These are phyloP conservation scores for Numenius arquata DNA, from an alignment of 2,113 vertebrate genomes.

Conservation along the genomic window DNA sequence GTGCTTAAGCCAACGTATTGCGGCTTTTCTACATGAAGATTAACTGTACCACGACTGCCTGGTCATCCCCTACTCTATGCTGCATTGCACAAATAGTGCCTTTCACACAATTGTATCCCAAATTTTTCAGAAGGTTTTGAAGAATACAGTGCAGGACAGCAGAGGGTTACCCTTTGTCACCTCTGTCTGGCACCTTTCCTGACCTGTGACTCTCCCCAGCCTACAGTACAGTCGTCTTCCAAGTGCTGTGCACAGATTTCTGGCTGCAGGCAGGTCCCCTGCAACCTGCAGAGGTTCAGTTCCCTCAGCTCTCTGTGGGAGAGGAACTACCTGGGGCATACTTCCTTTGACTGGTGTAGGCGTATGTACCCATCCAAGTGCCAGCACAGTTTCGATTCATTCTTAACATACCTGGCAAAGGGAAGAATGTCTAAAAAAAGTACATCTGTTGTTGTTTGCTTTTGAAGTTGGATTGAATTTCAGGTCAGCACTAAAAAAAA, in stretches of 20 bases:
- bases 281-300: not conserved
- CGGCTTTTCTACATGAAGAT: not conserved
- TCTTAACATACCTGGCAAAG: not conserved
- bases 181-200: not conserved
- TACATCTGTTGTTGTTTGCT: rapidly evolving
- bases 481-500: not conserved
- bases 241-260: not conserved
- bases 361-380: not conserved
- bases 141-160: not conserved
- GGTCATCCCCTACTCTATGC: rapidly evolving
- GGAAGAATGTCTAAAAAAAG: not conserved
- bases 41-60: not conserved
- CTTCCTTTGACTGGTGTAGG: not conserved
- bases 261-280: not conserved
- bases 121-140: not conserved
- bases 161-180: not conserved
- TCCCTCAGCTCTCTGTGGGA: not conserved
- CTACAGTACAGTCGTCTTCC: not conserved
- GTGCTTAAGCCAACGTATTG: not conserved
- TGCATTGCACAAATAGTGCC: not conserved
- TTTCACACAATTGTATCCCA: not conserved
- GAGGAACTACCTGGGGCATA: not conserved
- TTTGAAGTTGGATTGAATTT: not conserved
- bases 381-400: not conserved
- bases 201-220: not conserved